These are phyloP conservation scores for Oryzias celebensis DNA, from an alignment of 2,113 vertebrate genomes.

Conservation along the genomic window DNA sequence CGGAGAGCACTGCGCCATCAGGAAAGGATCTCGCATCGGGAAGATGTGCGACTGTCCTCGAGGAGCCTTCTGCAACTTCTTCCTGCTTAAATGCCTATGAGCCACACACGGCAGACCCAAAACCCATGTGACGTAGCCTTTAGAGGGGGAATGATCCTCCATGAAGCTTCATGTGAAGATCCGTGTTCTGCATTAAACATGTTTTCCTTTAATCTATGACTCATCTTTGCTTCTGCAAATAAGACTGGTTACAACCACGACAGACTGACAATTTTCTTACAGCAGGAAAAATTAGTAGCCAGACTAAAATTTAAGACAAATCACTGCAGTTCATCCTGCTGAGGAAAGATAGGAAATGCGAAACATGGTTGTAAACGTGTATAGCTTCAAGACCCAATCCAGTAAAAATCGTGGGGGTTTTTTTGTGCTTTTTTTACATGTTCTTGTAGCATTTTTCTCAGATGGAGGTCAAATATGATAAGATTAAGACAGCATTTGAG, in stretches of 20 bases:
- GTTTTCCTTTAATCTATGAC: background rate
- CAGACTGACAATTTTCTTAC: too few species aligned
- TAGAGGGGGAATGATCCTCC: constrained; percentile 9
- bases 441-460: too few species aligned
- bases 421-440: too few species aligned
- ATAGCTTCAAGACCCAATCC: too few species aligned
- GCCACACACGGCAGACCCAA: background rate
- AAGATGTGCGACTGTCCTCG: constrained; percentile 74
- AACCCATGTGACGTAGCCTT: constrained; percentile 1
- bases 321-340: too few species aligned
- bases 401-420: too few species aligned
- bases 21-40: constrained; percentile 75
- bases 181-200: constrained; percentile 26
- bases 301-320: too few species aligned
- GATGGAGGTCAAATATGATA: too few species aligned
- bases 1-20: constrained; percentile 71
- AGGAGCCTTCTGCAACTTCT: constrained; percentile 68
- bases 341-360: too few species aligned
- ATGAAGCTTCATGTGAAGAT: constrained; percentile 1
- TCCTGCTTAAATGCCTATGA: constrained; percentile 78
- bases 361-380: too few species aligned
- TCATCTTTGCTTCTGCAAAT: background rate
- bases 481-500: too few species aligned
- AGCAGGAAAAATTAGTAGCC: too few species aligned
- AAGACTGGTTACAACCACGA: background rate